Base-by-base conservation (phyloP, 1,140 invertebrate genomes). In the Arion vulgaris region DNA sequence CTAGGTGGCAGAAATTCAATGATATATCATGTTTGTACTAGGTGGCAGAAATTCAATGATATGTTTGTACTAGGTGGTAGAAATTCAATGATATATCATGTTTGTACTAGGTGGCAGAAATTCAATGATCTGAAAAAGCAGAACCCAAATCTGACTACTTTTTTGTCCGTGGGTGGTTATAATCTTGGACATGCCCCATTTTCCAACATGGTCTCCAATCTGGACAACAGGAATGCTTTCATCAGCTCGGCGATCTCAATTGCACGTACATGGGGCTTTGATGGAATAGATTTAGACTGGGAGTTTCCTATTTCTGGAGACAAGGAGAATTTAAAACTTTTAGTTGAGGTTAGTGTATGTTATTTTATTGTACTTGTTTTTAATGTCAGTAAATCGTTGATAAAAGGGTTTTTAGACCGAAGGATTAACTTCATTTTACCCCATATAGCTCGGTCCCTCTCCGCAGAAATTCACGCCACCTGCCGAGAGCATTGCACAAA, bases 231-330 rank as follows among this genome's bases (percentile, higher is more conserved):
- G n/a, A 51, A 32, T 4, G 68, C 49, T n/a, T 90, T 90, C 81
- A 83, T 87, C 41, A 68, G 78, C 32, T 79, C 84, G 49, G 94
- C 95, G 34, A 94, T 98, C 15, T 95, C 96, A 92, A 98, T 98
- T 90, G 93, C 98, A 74, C 93, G 97, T 83, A 95, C 97, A 89
- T 96, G 98, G 91, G 96, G 96, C 88, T 98, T 99, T 90, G 97
- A 99, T 92, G 97, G 97, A 7, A 94, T 99, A 34, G 97, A 99
- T 92, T 93, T 99, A 84, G 97, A 98, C 90, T 98, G 97, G 97
- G 97, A 98, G 90, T 98, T 98, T 93, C 97, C 97, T 0, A 95
- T 97, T 88, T 94, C 96, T 0, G 95, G 96, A 66, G 97, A 99
- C 91, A 95, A 95, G 73, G 95, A 96, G 86, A 97, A 98, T 92